phyloP scores from a whole-genome alignment of 92 coral and sea anemone species.

The Parazoanthus darwini region DNA sequence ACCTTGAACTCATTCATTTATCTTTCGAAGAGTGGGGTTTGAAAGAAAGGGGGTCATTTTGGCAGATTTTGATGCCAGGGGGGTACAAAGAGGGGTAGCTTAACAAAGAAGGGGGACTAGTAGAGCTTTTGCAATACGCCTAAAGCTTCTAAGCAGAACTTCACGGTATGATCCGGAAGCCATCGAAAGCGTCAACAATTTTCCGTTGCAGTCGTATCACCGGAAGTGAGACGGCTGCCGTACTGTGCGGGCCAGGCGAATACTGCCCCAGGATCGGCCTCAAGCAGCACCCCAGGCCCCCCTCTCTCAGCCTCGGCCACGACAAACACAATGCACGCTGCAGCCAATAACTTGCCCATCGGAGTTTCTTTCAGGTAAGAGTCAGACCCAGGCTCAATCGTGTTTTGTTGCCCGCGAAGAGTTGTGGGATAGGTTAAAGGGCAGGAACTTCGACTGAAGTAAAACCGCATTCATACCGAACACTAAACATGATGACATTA shows the following conservation, averaged over 20 bases:
- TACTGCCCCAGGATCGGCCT: conserved; percentile 67
- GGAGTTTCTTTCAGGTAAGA: conserved; percentile 74
- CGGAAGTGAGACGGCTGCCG: conserved; percentile 73
- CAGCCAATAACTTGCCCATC: conserved; percentile 69
- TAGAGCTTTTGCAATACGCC: no score
- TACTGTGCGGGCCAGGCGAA: conserved; percentile 63
- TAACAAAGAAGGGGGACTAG: no score
- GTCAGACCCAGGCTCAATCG: not conserved
- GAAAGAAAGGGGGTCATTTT: no score
- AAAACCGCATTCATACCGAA: no score
- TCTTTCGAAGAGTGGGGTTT: no score
- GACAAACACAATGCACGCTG: conserved; percentile 46
- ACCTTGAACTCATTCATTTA: no score
- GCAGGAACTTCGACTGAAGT: not conserved
- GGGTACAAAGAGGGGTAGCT: no score
- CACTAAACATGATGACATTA: no score
- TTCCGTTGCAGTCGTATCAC: conserved; percentile 75
- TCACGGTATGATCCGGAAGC: not conserved
- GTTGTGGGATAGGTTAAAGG: not conserved
- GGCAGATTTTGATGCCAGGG: no score
- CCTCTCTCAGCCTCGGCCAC: conserved; percentile 64
- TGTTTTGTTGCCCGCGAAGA: not conserved
- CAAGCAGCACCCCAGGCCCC: conserved; percentile 57
- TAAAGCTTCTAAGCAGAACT: not conserved
- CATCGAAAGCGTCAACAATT: no score